Percentiles rank a stretch among this genome's conserved stretches.
These are phyloP conservation scores for Anser brachyrhynchus DNA, from an alignment of 2,113 vertebrate species.

Conservation along the genomic window DNA sequence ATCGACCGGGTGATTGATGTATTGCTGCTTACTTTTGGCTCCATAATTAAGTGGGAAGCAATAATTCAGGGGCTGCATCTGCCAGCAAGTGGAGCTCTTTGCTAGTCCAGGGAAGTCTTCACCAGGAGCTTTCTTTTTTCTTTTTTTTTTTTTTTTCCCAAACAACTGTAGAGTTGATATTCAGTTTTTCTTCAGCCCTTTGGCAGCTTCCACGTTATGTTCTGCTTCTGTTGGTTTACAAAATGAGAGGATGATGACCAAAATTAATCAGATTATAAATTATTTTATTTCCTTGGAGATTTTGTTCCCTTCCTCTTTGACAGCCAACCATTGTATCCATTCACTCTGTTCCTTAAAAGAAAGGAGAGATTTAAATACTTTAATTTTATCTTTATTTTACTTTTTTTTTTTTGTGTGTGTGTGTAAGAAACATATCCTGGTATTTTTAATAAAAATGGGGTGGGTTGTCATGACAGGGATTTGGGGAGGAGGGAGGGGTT, in stretches of 20 bases:
- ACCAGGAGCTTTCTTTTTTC: background rate
- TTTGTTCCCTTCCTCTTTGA: background rate
- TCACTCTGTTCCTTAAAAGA: background rate
- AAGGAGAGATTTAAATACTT: background rate
- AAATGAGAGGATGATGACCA: background rate
- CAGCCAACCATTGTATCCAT: background rate
- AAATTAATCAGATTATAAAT: background rate
- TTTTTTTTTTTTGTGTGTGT: background rate
- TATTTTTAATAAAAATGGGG: background rate
- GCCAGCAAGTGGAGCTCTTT: conserved; percentile 71
- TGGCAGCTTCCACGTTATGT: background rate
- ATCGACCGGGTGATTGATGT: background rate
- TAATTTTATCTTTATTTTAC: background rate
- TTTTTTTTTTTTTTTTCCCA: background rate
- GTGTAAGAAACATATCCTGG: background rate
- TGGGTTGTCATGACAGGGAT: background rate
- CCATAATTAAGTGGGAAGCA: background rate
- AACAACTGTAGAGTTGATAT: background rate
- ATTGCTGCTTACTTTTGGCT: background rate
- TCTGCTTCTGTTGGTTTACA: background rate
- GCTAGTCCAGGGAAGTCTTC: conserved; percentile 22
- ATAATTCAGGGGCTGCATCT: background rate
- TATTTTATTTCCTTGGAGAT: background rate
- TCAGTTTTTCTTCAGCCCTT: background rate
- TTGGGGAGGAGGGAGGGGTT: background rate